A percentile compares a stretch with the other conserved stretches of the same genome.
Conservation (phyloP, 2,113 vertebrate species). For the Dunckerocampus dactyliophorus region DNA sequence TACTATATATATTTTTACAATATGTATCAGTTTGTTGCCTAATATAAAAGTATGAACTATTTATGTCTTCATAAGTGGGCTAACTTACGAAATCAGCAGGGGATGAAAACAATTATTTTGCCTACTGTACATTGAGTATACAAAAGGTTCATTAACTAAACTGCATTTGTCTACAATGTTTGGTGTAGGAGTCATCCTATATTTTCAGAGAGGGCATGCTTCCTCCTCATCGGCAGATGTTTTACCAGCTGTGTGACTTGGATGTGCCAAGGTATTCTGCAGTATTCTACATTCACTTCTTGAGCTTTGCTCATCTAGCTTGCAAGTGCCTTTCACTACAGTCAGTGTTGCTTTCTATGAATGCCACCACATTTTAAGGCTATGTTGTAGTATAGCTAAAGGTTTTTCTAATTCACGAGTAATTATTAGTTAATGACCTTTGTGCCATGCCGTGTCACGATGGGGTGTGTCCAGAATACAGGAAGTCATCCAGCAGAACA, state of each 20-base stretch:
- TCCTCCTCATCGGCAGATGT: slow-evolving; percentile 97
- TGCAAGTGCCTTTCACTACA: no score
- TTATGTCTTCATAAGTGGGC: no score
- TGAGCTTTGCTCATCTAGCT: background rate
- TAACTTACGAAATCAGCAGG: no score
- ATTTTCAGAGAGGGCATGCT: slow-evolving; percentile 86
- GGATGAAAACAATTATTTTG: no score
- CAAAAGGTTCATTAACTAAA: no score
- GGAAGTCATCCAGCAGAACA: slow-evolving; percentile 78
- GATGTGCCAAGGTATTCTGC: slow-evolving; percentile 81
- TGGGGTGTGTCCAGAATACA: slow-evolving; percentile 70
- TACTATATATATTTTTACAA: no score
- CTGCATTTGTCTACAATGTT: background rate
- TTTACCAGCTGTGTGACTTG: slow-evolving; percentile 96
- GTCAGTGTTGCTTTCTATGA: no score
- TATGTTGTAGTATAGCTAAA: no score
- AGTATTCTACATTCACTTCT: background rate
- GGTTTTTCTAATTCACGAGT: background rate
- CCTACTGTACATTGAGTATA: no score
- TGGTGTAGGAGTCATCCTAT: slow-evolving; percentile 82
- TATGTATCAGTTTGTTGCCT: no score
- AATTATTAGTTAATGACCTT: background rate
- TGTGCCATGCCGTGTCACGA: background rate
- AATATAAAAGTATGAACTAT: no score
- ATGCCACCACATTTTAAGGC: no score